Evolutionary conservation across 2,888 invertebrate genomes (phyloP), one percentile per base, ranked within the genome.

Genomic region (Laothoe populi): DNA sequence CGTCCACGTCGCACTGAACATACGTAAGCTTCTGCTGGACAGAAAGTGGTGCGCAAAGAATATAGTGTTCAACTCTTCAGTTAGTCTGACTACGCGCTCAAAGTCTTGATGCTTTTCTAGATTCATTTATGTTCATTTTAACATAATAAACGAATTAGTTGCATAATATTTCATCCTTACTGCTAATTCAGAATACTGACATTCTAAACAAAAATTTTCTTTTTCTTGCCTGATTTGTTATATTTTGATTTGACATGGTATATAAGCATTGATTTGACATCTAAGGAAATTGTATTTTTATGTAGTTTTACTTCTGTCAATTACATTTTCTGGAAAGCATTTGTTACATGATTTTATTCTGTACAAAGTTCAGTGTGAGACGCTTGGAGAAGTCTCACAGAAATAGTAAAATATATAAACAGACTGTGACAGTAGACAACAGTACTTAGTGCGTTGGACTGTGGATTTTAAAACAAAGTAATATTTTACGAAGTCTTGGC

Each of bases 1-100:
- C 85, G 83, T 4, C 77, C 74, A 19, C 78, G 81, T 21, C 74
- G 83, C 62, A 69, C 73, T 7, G 84, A 83, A 82, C 83, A 82
- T 40, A 83, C 86, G 63, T 83, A 78, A n/a, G 42, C 16, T n/a
- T 10, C 48, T n/a, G 26, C 48, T 7, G 48, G 26, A 24, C 48
- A 24, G 46, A 24, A 21, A 48, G 23, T 48, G 13, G 13, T 8
- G 26, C 26, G 7, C 48, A 2, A 49, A n/a, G 3, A 44, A 46
- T 24, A 23, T 13, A 48, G 24, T 48, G 48, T 48, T 49, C 49
- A 26, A n/a, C 26, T 49, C 31, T 26, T 16, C 24, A 4, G 26
- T 13, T n/a, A 7, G n/a, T 48, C 4, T 24, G 8, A 31, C n/a
- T 49, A 31, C 16, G 31, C 31, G 26, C 31, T 49, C 49, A 31